Evolutionary conservation across 2,113 vertebrate genomes (phyloP), one percentile per base, ranked within the genome.

Genomic region (Bettongia penicillata): DNA sequence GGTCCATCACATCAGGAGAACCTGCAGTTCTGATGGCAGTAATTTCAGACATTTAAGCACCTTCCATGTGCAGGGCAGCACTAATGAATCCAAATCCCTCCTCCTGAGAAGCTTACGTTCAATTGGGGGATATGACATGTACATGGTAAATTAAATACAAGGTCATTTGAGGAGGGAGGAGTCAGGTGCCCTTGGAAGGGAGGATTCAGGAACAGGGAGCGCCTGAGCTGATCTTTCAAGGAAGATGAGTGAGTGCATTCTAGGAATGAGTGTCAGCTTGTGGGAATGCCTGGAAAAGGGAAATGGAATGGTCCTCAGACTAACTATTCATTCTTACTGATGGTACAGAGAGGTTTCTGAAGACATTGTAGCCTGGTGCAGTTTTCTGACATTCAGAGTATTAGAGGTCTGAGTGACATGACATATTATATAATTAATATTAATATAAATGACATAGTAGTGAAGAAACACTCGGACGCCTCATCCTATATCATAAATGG

Each of bases 331-430:
- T 91, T 96, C 95, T 94, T 51, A 55, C n/a, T 61, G 0, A 1
- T 24, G 8, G 51, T 19, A 31, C 28, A 91, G 49, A 52, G 93
- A 90, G 53, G 84, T 94, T 95, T 95, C 90, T 91, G 94, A 37
- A 51, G 94, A 84, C n/a, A 7, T 84, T 22, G 19, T 8, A 84
- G n/a, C 16, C 43, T 23, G 37, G n/a, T 22, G 16, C 14, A 91
- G 61, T 94, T 26, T 0, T 95, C 91, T 95, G 93, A 97, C 96
- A 93, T 94, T 92, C 92, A 84, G 96, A 51, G n/a, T 91, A 93
- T 94, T 93, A 94, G 91, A 96, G 53, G 48, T 91, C 68, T 90
- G n/a, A n/a, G 26, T 9, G 68, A 47, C 47, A 26, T 31, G 84
- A 50, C 9, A 31, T 26, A 53, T 8, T 11, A 50, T 89, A 0